Base-by-base conservation (phyloP, 2,113 vertebrate genomes). In the Phaethornis superciliosus region DNA sequence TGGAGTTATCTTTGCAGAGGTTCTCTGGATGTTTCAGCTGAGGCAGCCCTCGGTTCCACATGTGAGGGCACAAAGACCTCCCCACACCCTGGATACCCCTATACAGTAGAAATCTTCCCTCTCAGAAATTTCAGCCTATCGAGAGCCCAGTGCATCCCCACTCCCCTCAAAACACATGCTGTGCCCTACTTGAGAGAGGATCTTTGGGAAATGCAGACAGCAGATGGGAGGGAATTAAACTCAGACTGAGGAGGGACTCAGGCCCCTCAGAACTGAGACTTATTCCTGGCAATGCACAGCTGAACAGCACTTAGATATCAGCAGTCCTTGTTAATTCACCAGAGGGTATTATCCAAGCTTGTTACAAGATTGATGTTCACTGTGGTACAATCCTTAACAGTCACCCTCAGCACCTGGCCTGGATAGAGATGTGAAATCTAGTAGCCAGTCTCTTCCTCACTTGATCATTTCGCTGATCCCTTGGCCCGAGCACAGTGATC, bases 141-240 rank as follows among this genome's bases (percentile, higher is more conserved):
- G 2, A 70, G 67, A 81, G 28, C 28, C 60, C 68, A 75, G 33
- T 1, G 0, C 4, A 1, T 37, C 26, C 33, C 35, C 2, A 0
- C 33, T 95, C 49, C 56, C 49, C 60, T 77, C 47, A 67, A 90
- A 94, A 72, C 40, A 56, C 88, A 37, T 0, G 0, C 47, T 13
- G 6, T 93, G 92, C 87, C 96, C 97, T 98, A 97, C 97, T 97
- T 98, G 97, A 92, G 89, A 0, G 16, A 96, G 94, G 94, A 97
- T 95, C 76, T 11, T 95, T 96, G 15, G 95, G 94, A 97, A 97
- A 95, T 67, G 82, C 94, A 97, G 96, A 97, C 95, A 96, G 96
- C 97, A 98, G 98, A 98, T 98, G 98, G 97, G 81, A 95, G 84
- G 91, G 96, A 97, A 98, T 98, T 98, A 98, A 97, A 95, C 93